A percentile compares a stretch with the other conserved stretches of the same genome.
These are phyloP conservation scores for Pogonocichla stellata DNA, from an alignment of 2,113 vertebrate genomes.

Conservation along the genomic window DNA sequence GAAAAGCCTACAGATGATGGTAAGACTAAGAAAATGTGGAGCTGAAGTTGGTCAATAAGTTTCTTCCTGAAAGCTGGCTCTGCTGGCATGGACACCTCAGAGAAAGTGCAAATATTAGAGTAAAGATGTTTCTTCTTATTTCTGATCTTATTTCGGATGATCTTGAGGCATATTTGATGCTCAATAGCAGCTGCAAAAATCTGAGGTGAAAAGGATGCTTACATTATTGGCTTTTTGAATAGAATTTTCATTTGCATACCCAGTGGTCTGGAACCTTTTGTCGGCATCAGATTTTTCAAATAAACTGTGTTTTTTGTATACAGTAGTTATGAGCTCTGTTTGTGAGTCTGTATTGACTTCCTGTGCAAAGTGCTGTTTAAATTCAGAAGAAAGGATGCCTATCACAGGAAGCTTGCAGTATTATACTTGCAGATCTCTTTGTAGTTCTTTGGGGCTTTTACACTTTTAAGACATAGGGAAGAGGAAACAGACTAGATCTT, in stretches of 20 bases:
- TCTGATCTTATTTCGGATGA: background rate
- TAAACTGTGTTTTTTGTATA: background rate
- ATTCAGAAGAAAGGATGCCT: background rate
- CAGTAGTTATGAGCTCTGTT: background rate
- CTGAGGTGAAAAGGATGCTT: background rate
- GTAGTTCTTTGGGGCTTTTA: background rate
- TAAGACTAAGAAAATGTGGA: background rate
- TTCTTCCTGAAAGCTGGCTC: background rate
- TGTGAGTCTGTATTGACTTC: background rate
- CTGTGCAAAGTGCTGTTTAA: background rate
- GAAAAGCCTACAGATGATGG: background rate
- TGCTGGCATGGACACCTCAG: background rate
- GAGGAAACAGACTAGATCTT: background rate
- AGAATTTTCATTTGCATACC: background rate
- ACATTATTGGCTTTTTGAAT: background rate
- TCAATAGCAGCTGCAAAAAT: background rate
- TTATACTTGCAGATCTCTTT: background rate
- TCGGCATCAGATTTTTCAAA: background rate
- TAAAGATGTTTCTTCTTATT: background rate
- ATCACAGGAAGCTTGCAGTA: background rate
- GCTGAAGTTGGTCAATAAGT: background rate
- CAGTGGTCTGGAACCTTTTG: background rate
- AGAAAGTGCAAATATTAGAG: background rate
- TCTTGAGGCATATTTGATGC: background rate
- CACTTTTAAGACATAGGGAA: background rate